phyloP scores from a whole-genome alignment of 1,140 invertebrate genomes.

The Bombus terrestris region DNA sequence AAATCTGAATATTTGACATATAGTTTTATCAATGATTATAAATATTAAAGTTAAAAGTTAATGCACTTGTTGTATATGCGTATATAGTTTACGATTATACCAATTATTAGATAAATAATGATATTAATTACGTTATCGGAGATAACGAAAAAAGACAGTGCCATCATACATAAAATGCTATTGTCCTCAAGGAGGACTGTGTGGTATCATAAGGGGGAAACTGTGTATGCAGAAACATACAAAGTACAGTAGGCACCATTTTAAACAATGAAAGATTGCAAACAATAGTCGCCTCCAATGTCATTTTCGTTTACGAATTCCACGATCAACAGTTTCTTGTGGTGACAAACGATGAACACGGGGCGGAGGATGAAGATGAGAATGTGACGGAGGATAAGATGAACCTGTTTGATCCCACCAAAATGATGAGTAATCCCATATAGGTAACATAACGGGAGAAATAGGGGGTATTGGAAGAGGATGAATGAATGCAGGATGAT shows the following conservation, averaged over 20 bases:
- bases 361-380: slow-evolving; percentile 51
- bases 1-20: slow-evolving; percentile 7
- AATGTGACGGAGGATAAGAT: slow-evolving; percentile 59
- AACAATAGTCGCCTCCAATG: slow-evolving; percentile 73
- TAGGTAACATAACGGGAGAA: slow-evolving; percentile 68
- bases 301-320: slow-evolving; percentile 77
- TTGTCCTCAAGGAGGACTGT: slow-evolving; percentile 67
- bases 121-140: background rate
- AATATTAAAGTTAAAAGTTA: slow-evolving; percentile 28
- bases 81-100: slow-evolving; percentile 20
- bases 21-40: slow-evolving; percentile 18
- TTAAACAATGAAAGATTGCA: slow-evolving; percentile 76
- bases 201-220: slow-evolving; percentile 69
- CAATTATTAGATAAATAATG: slow-evolving; percentile 26
- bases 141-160: slow-evolving; percentile 28
- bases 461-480: slow-evolving; percentile 70
- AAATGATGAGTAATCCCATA: slow-evolving; percentile 66
- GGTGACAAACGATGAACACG: slow-evolving; percentile 60
- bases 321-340: slow-evolving; percentile 67
- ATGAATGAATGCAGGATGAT: slow-evolving; percentile 70
- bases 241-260: slow-evolving; percentile 79
- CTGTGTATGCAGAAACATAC: slow-evolving; percentile 76
- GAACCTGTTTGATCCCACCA: slow-evolving; percentile 73
- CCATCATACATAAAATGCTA: slow-evolving; percentile 49
- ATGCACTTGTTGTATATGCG: slow-evolving; percentile 11